These are phyloP conservation scores for Macaca fascicularis DNA, from an alignment of 2,113 vertebrate genomes.

Conservation along the genomic window DNA sequence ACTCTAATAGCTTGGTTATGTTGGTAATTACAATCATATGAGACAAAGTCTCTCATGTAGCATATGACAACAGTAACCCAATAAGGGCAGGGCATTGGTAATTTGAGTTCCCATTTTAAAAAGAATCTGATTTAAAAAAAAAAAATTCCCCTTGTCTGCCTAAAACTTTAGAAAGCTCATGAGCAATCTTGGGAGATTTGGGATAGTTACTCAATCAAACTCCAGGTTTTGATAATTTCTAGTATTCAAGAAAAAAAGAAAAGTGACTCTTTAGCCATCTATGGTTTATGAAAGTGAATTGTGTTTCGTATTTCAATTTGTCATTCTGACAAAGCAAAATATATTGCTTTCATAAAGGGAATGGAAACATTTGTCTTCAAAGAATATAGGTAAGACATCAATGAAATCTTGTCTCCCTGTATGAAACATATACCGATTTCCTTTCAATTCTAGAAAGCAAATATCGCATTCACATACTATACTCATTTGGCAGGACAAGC, in stretches of 20 bases:
- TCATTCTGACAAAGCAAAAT: background rate
- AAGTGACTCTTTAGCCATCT: background rate
- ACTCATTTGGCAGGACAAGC: background rate
- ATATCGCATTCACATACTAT: background rate
- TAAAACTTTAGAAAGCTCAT: constrained; percentile 9
- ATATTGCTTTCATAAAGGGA: background rate
- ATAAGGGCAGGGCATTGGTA: background rate
- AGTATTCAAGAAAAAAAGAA: background rate
- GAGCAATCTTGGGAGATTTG: background rate
- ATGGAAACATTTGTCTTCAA: background rate
- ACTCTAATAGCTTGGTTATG: background rate
- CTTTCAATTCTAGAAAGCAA: background rate
- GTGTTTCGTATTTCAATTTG: too few species aligned
- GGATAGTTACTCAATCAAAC: background rate
- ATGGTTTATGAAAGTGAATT: background rate
- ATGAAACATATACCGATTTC: background rate
- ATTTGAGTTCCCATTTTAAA: constrained; percentile 2
- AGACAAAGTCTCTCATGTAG: background rate
- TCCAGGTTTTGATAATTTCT: background rate
- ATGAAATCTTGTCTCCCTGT: background rate
- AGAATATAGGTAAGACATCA: background rate
- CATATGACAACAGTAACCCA: background rate
- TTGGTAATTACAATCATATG: background rate
- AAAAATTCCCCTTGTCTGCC: background rate
- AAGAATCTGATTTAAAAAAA: background rate